Base-by-base conservation (phyloP, 2,113 vertebrate genomes). In the Edolisoma coerulescens region DNA sequence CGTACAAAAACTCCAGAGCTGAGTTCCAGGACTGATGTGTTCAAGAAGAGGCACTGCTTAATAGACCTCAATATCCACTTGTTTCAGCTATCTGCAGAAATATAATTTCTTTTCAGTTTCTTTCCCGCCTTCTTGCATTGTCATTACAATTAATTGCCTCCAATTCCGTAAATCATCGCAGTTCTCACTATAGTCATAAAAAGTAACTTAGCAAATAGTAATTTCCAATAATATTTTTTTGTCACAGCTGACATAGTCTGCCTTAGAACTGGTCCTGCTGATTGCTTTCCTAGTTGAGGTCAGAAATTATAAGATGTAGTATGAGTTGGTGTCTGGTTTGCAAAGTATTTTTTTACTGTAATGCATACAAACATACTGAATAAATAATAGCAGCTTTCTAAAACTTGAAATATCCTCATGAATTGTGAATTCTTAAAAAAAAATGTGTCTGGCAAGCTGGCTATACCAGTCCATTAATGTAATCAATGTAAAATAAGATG, bases 371-470 rank as follows among this genome's bases (percentile, higher is more conserved):
- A 50, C 5, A 32, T 44, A 37, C 6, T 61, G 50, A 84, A 89
- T 44, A 80, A 76, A 52, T 1, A 82, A 21, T 22, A 77, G 6
- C 30, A 68, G 3, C 8, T 83, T 86, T 50, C n/a, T 81, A 63
- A 89, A 84, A 86, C 28, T 61, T 57, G 10, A 73, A 41, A 80
- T 67, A 13, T 30, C 50, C 18, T 77, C 13, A 30, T 30, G 24
- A 67, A 28, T 16, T 67, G 13, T 45, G 33, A 71, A 50, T 33
- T 78, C 44, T 56, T 47, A 7, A 42, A 87, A 76, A 82, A 74
- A 30, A 7, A 28, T 4, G 11, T 30, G 11, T 4, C 1, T 0
- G 19, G 11, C 69, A 32, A 56, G 4, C 5, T 74, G 16, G 8
- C 11, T 85, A 13, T 45, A 32, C 22, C 23, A 47, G 30, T 33